Evolutionary conservation across 2,888 invertebrate genomes (phyloP).

Genomic region (Agrenia bidenticulata): DNA sequence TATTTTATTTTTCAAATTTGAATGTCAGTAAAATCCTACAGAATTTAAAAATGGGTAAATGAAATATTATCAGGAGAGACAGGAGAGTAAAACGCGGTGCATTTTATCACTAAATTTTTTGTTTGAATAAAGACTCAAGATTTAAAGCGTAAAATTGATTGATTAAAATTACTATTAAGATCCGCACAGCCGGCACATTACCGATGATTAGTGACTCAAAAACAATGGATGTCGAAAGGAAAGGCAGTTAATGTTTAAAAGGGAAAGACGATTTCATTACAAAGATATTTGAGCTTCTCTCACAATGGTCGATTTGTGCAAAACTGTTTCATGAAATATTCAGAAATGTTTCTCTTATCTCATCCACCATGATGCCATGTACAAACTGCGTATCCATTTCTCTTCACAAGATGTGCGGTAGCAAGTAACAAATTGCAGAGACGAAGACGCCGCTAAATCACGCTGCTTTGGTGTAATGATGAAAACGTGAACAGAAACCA

Average conservation of each 20-base stretch:
- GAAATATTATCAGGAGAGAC: no score
- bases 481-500: constrained; percentile 7
- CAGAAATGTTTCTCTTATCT: constrained; percentile 11
- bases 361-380: neutral
- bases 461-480: constrained; percentile 13
- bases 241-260: neutral
- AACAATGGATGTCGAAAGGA: no score
- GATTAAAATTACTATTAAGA: no score
- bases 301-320: neutral
- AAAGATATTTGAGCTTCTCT: neutral
- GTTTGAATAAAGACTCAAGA: no score
- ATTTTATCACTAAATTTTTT: no score
- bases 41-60: no score
- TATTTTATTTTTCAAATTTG: no score
- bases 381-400: neutral
- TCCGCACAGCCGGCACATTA: no score
- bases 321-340: constrained; percentile 12
- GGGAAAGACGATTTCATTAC: constrained; percentile 5
- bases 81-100: no score
- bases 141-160: no score
- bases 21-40: no score
- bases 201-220: no score
- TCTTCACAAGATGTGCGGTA: neutral
- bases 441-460: constrained; percentile 11
- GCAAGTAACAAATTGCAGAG: constrained; percentile 3